These are phyloP conservation scores for Rotaria macrura DNA, from an alignment of 2,888 invertebrate genomes.

Conservation along the genomic window DNA sequence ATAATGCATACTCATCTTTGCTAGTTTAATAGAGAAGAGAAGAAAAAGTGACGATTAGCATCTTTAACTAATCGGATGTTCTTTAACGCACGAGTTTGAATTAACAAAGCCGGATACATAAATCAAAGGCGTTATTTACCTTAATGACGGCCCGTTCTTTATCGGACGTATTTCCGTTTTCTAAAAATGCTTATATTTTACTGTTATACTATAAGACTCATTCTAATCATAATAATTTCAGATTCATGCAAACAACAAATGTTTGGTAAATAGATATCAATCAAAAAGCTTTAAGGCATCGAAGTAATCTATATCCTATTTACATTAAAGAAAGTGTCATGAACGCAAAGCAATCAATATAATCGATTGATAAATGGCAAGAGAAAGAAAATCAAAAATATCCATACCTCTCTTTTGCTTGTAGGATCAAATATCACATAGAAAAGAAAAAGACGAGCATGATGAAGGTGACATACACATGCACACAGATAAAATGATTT, in stretches of 20 bases:
- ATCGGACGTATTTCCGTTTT: not conserved
- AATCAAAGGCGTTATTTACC: not conserved
- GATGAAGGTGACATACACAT: not conserved
- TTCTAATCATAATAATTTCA: not conserved
- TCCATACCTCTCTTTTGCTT: not conserved
- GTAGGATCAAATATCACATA: not conserved
- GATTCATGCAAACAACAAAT: not conserved
- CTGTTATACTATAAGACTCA: not conserved
- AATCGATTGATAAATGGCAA: not conserved
- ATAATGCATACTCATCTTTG: not conserved
- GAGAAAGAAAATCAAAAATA: not conserved
- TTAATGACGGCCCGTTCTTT: not conserved
- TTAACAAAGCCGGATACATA: not conserved
- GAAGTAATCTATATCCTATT: not conserved
- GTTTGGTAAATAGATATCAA: constrained; percentile 7
- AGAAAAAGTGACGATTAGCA: not conserved
- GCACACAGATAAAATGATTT: not conserved
- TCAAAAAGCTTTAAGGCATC: not conserved
- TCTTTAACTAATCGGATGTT: not conserved
- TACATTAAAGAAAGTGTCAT: too few relatives aligned
- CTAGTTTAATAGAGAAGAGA: not conserved
- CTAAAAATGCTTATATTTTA: not conserved
- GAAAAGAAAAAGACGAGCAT: not conserved
- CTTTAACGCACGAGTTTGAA: not conserved
- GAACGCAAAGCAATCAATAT: not conserved